Base-by-base conservation (phyloP, 2,888 invertebrate species). In the Scaptomyza flava region DNA sequence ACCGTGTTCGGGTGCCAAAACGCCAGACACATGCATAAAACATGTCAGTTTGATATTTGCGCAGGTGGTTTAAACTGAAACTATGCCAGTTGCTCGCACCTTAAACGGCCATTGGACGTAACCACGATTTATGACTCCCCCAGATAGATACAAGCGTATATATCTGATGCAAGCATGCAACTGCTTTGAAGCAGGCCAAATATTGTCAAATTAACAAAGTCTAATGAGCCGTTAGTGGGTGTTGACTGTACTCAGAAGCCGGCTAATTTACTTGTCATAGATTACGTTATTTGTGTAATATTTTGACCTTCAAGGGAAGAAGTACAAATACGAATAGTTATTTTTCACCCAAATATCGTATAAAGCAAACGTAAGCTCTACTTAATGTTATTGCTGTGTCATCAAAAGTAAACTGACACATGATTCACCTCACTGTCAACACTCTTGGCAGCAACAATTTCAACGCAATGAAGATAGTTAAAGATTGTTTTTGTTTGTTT, bases 11-110 rank as follows among this genome's bases (percentile, higher is more conserved):
- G 41, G 52, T 62, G 62, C 59, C 36, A 54, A 51, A 59, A 57
- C 51, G 33, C 43, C 20, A 56, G 34, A 54, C 33, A 57, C 33
- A 14, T 31, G 46, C 47, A 42, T 30, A 20, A 34, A 41, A 57
- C 38, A 61, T 68, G 68, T 65, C 71, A 72, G 57, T 71, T 56
- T 79, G 60, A 53, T 79, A 77, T 87, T 82, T 89, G 88, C 89
- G 89, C 89, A 89, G 89, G 89, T 89, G 89, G 87, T 56, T 72
- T 43, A 58, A 45, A 57, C 5, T 45, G 76, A 82, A 90, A 80
- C 82, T 89, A 70, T 89, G 89, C 75, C 89, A 87, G 74, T 89
- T 90, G 87, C 72, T 79, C 75, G 77, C 80, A 76, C 90, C 89
- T 81, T 86, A 88, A 87, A 80, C 73, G 81, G 89, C n/a, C 79